Evolutionary conservation across 2,888 invertebrate species (phyloP).

Genomic region (Temnothorax ravouxi): DNA sequence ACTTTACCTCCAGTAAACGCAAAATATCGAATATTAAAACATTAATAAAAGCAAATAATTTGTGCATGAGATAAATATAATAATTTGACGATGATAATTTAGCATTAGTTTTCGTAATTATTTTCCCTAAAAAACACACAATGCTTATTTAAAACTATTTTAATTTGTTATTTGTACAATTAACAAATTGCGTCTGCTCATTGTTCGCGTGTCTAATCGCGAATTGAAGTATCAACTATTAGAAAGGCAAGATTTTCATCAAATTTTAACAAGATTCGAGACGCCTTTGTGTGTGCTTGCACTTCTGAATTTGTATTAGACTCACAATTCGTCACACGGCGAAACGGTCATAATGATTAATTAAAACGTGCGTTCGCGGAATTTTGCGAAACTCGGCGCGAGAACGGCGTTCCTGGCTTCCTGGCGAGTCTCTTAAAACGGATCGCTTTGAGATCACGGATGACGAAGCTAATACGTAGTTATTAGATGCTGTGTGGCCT

Average conservation of each 20-base stretch:
- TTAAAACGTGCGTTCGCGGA: background rate
- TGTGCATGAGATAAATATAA: background rate
- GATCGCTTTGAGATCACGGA: constrained; percentile 78
- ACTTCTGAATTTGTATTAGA: background rate
- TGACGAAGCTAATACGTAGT: constrained; percentile 83
- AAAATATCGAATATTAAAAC: background rate
- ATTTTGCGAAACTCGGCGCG: constrained; percentile 1
- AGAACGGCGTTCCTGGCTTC: constrained; percentile 9
- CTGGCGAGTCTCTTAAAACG: constrained; percentile 64
- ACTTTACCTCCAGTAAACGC: background rate
- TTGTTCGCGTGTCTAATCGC: too few relatives aligned
- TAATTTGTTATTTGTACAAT: background rate
- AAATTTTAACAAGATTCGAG: background rate
- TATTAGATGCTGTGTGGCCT: constrained; percentile 81
- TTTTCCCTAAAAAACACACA: background rate
- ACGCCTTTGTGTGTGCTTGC: background rate
- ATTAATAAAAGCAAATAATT: background rate
- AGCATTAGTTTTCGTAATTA: background rate
- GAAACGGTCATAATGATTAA: background rate
- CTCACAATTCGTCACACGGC: background rate
- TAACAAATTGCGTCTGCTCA: background rate
- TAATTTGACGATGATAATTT: background rate
- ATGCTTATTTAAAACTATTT: background rate
- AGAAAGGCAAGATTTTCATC: background rate
- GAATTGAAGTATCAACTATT: background rate